These are phyloP conservation scores for Pocillopora verrucosa DNA, from an alignment of 64 coral and sea anemone genomes.

Conservation along the genomic window DNA sequence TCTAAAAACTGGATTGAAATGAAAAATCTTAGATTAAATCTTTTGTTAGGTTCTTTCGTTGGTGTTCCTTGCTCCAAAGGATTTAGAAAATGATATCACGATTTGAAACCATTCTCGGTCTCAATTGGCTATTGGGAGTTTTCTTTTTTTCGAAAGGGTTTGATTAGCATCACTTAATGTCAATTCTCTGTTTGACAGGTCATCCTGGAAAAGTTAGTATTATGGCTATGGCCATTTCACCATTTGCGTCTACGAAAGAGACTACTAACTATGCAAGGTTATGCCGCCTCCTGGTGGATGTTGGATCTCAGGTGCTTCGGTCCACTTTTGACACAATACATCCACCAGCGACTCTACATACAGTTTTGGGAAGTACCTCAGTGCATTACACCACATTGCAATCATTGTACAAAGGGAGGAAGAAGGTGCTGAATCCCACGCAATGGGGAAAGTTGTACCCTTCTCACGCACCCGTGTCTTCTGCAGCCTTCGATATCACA, in stretches of 20 bases:
- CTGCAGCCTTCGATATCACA: conserved; percentile 33
- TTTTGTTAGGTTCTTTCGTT: too few relatives aligned
- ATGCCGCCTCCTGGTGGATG: conserved; percentile 23
- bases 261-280: conserved; percentile 17
- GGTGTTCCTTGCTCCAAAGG: too few relatives aligned
- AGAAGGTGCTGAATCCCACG: conserved; percentile 7
- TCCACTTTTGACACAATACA: conserved; percentile 22
- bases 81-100: too few relatives aligned
- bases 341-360: neutral
- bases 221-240: too few relatives aligned
- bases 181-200: neutral
- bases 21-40: too few relatives aligned
- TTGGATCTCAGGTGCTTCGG: neutral
- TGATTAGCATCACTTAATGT: neutral
- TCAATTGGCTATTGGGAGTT: too few relatives aligned
- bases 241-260: conserved; percentile 14
- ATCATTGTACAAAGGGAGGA: neutral
- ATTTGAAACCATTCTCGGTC: too few relatives aligned
- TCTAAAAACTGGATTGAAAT: too few relatives aligned
- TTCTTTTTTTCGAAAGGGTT: too few relatives aligned
- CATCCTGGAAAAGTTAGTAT: too few relatives aligned
- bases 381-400: neutral
- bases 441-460: conserved; percentile 45
- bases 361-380: neutral
- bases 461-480: neutral